These are phyloP conservation scores for Drosophila pseudoobscura DNA, from an alignment of 1,140 invertebrate species.

Conservation along the genomic window DNA sequence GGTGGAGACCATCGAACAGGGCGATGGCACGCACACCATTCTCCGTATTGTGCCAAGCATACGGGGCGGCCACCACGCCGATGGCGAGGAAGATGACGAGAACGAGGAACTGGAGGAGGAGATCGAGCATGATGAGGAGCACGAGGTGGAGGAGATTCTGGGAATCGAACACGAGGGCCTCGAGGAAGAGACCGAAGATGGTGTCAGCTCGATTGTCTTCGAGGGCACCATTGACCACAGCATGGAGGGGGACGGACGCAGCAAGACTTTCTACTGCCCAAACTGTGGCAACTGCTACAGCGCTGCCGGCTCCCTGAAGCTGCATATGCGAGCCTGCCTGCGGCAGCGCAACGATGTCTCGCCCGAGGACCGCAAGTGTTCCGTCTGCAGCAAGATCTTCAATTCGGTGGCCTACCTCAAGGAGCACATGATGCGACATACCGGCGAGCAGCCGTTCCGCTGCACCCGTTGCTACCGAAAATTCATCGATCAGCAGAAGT, in stretches of 20 bases:
- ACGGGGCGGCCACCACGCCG: constrained; percentile 28
- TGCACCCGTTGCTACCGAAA: constrained; percentile 80
- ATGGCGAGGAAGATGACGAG: constrained; percentile 36
- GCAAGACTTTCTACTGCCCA: constrained; percentile 79
- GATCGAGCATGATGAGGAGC: constrained; percentile 52
- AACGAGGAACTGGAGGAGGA: constrained; percentile 36
- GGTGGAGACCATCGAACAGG: constrained; percentile 75
- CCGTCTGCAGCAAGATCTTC: constrained; percentile 79
- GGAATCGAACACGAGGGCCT: constrained; percentile 16
- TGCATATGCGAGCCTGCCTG: constrained; percentile 81
- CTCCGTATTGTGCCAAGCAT: constrained; percentile 70
- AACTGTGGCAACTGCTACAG: constrained; percentile 82
- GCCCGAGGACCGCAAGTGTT: constrained; percentile 74
- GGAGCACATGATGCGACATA: constrained; percentile 81
- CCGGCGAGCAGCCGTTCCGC: constrained; percentile 78
- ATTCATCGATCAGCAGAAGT: constrained; percentile 75
- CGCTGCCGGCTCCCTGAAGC: constrained; percentile 76
- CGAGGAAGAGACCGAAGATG: constrained; percentile 63
- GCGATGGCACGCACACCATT: constrained; percentile 79
- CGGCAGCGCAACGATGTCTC: constrained; percentile 71
- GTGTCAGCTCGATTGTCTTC: constrained; percentile 51
- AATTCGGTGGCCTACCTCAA: constrained; percentile 81
- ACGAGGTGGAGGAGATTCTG: constrained; percentile 33
- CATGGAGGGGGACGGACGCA: constrained; percentile 55
- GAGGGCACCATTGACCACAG: constrained; percentile 66